phyloP scores from a whole-genome alignment of 1,140 invertebrate species.

The Lucilia sericata region DNA sequence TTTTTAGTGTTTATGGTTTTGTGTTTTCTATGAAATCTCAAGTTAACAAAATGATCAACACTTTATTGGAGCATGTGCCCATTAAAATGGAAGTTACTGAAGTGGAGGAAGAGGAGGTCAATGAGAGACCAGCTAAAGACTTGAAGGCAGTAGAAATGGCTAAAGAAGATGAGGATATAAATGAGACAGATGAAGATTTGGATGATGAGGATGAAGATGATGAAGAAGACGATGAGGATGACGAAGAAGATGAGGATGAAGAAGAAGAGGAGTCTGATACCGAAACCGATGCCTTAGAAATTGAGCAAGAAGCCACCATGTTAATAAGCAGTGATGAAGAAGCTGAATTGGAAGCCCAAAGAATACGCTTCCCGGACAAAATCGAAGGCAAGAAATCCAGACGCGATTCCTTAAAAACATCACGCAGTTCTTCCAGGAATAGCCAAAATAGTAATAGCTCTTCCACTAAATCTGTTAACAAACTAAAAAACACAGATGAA shows the following conservation, averaged over 20 bases:
- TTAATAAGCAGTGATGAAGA: constrained; percentile 65
- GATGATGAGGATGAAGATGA: constrained; percentile 48
- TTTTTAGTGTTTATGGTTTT: neutral
- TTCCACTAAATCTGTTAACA: neutral
- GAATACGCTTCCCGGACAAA: constrained; percentile 55
- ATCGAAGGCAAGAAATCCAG: neutral
- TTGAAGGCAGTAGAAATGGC: constrained; percentile 28
- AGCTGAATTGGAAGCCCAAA: constrained; percentile 63
- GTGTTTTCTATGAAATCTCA: neutral
- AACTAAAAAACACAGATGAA: neutral
- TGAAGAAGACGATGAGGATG: constrained; percentile 44
- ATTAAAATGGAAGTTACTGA: constrained; percentile 48
- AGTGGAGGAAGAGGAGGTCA: neutral
- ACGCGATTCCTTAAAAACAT: constrained; percentile 46
- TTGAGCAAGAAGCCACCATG: constrained; percentile 55
- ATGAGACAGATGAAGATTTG: constrained; percentile 13
- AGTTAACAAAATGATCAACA: constrained; percentile 46
- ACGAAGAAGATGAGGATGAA: constrained; percentile 58
- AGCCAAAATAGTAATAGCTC: constrained; percentile 40
- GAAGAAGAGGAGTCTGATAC: constrained; percentile 53
- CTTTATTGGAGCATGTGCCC: constrained; percentile 48
- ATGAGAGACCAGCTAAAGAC: neutral
- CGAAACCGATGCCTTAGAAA: constrained; percentile 57
- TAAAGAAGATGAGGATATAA: constrained; percentile 37
- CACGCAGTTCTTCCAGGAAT: neutral